Conservation (phyloP, 1,140 invertebrate genomes). For the Pseudomyrmex concolor region DNA sequence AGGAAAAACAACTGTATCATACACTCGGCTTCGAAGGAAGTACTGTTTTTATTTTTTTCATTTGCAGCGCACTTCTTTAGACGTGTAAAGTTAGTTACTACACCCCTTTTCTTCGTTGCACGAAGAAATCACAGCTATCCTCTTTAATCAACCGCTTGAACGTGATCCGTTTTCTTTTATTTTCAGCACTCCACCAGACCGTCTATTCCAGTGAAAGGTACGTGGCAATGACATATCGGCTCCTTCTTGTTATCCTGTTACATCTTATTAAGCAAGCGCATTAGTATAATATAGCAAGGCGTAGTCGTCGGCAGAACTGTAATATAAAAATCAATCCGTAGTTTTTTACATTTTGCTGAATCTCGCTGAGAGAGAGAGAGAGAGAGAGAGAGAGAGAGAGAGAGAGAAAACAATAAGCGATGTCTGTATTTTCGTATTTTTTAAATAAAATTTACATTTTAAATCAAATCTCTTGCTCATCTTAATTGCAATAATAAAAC, state of each 20-base stretch:
- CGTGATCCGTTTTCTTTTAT: constrained; percentile 64
- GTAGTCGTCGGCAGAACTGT: constrained; percentile 24
- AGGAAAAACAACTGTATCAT: constrained; percentile 58
- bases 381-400: not conserved
- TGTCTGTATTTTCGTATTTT: constrained; percentile 8
- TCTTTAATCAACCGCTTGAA: not conserved
- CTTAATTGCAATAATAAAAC: not conserved
- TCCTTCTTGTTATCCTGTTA: not conserved
- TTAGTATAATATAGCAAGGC: not conserved
- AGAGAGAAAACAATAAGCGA: not conserved
- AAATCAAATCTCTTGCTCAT: not conserved
- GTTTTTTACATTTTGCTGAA: not conserved
- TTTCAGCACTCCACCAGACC: constrained; percentile 83
- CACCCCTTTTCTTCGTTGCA: constrained; percentile 49
- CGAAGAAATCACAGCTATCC: constrained; percentile 10
- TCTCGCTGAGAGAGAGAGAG: not conserved
- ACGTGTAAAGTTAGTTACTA: constrained; percentile 27
- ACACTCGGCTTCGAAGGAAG: constrained; percentile 55
- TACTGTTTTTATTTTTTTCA: constrained; percentile 39
- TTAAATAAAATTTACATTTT: not conserved
- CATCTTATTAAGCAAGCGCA: constrained; percentile 17
- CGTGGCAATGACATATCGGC: constrained; percentile 28
- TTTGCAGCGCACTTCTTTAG: constrained; percentile 48
- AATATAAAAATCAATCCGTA: not conserved
- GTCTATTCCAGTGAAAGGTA: constrained; percentile 84